Conservation (phyloP, 2,888 invertebrate species). For the Venustoraphidia nigricollis region DNA sequence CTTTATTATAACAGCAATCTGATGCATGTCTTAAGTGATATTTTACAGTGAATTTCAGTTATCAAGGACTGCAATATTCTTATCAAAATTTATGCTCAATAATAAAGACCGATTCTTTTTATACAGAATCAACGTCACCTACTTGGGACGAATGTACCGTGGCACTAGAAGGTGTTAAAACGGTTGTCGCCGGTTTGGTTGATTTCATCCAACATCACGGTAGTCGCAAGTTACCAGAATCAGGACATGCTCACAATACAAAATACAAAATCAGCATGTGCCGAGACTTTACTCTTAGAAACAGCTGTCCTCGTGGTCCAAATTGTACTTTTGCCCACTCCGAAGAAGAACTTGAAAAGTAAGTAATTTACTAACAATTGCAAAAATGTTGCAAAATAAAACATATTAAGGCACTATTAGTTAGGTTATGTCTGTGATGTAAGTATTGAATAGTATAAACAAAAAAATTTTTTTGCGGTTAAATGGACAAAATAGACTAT, state of each 20-base stretch:
- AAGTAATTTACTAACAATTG: constrained; percentile 12
- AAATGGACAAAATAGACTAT: too few species aligned
- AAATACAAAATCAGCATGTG: constrained; percentile 88
- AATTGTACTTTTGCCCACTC: constrained; percentile 89
- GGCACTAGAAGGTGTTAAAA: constrained; percentile 50
- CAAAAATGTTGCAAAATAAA: constrained; percentile 1
- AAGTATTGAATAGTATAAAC: too few species aligned
- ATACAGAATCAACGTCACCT: constrained; percentile 41
- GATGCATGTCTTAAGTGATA: too few species aligned
- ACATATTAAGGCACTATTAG: background rate
- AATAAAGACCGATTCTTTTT: constrained; percentile 3
- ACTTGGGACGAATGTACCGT: constrained; percentile 47
- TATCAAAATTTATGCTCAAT: too few species aligned
- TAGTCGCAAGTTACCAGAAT: constrained; percentile 44
- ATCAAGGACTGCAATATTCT: too few species aligned
- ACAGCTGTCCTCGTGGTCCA: constrained; percentile 72
- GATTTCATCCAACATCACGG: constrained; percentile 65
- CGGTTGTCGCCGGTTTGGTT: constrained; percentile 60
- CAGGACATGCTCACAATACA: constrained; percentile 40
- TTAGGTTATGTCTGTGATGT: too few species aligned
- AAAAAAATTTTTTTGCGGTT: too few species aligned
- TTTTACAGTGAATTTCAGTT: too few species aligned
- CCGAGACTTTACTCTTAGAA: constrained; percentile 61
- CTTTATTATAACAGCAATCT: too few species aligned
- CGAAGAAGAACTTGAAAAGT: constrained; percentile 79